phyloP scores from a whole-genome alignment of 2,888 invertebrate species.

The Anthophora plumipes region DNA sequence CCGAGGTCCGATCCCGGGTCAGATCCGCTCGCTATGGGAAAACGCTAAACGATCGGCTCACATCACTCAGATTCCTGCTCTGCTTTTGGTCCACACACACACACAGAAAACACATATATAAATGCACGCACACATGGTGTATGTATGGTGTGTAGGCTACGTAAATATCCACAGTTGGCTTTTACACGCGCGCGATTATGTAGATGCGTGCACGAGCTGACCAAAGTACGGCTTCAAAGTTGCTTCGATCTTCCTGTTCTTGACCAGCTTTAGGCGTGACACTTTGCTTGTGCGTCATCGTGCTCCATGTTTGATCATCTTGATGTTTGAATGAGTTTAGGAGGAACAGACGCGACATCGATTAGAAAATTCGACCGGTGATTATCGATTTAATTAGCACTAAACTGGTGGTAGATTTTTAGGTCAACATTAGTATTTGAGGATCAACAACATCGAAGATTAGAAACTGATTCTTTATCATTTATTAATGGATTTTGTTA shows the following conservation, averaged over 20 bases:
- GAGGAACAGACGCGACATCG: too few species aligned
- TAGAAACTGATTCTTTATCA: too few species aligned
- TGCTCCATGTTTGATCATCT: too few species aligned
- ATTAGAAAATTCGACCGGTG: too few species aligned
- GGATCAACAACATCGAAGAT: too few species aligned
- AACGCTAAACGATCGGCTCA: constrained; percentile 84
- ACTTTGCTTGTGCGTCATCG: neutral
- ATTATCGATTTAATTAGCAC: too few species aligned
- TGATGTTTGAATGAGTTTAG: too few species aligned
- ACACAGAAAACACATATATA: too few species aligned
- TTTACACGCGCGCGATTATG: constrained; percentile 15
- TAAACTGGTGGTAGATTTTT: too few species aligned
- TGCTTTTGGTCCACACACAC: constrained; percentile 66
- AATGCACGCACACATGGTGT: too few species aligned
- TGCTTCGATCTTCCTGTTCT: neutral
- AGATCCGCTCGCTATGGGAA: constrained; percentile 84
- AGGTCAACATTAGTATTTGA: too few species aligned
- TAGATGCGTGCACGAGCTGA: constrained; percentile 3
- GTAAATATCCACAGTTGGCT: neutral
- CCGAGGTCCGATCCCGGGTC: constrained; percentile 83
- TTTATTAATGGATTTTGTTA: too few species aligned
- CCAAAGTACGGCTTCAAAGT: neutral
- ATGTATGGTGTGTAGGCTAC: neutral
- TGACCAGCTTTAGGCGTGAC: neutral
- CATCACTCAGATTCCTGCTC: constrained; percentile 83